These are phyloP conservation scores for Muricea muricata DNA, from an alignment of 92 coral and sea anemone genomes.

Conservation along the genomic window DNA sequence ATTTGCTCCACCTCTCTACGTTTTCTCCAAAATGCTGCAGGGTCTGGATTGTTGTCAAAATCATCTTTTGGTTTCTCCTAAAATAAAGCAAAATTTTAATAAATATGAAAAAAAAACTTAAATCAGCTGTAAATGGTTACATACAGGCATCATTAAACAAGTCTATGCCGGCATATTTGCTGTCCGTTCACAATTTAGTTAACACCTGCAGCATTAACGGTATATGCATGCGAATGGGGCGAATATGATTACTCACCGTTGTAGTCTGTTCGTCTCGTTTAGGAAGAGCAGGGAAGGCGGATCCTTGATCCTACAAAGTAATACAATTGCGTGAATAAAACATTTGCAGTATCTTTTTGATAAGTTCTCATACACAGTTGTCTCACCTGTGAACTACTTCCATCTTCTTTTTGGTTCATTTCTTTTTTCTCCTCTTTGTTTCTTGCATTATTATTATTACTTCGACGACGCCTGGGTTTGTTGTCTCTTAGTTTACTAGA, in stretches of 20 bases:
- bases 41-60: background rate
- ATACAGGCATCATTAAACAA: no score
- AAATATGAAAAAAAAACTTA: background rate
- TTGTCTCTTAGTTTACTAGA: conserved; percentile 60
- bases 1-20: conserved; percentile 10
- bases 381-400: conserved; percentile 16
- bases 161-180: no score
- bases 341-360: no score
- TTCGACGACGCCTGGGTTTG: conserved; percentile 39
- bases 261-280: conserved; percentile 50
- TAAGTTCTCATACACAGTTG: background rate
- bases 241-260: conserved; percentile 23
- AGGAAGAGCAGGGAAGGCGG: conserved; percentile 97
- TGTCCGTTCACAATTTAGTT: no score
- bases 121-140: no score
- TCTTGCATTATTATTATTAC: conserved; percentile 17
- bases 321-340: background rate
- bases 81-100: background rate
- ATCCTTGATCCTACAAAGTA: conserved; percentile 28
- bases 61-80: conserved; percentile 26
- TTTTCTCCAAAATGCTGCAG: conserved; percentile 39
- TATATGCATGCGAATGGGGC: no score
- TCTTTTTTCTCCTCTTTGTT: conserved; percentile 44
- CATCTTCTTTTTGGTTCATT: background rate
- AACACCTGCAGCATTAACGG: no score